Base-by-base conservation (phyloP, 2,888 invertebrate genomes). In the Helleia helle region DNA sequence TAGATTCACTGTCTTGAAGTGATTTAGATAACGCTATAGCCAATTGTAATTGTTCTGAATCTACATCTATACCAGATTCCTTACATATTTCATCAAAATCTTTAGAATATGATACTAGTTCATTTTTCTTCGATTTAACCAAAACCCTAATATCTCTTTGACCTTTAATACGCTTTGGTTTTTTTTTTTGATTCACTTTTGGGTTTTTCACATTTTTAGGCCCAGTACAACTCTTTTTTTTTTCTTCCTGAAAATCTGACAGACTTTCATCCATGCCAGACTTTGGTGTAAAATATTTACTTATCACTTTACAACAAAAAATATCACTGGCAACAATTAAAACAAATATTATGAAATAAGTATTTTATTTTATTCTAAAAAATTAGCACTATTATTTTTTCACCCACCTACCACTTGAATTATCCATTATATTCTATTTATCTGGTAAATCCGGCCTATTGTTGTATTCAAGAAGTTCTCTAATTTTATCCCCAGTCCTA, bases 11-110 rank as follows among this genome's bases (percentile, higher is more conserved):
- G 26, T 52, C 48, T 43, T 74, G 60, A 3, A 86, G 59, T 0
- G 91, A 91, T 58, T 86, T 87, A 2, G 91, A 91, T 43, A 91
- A 61, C 8, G 90, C 90, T 51, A 91, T 74, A 29, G 90, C 91
- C 64, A 91, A 56, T 61, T 90, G 89, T 46, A 91, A 67, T 50
- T 91, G 88, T 53, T 91, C 89, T 0, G 88, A 72, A 71, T 90
- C 88, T 31, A 89, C 71, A 61, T 90, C 89, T 38, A 77, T 55
- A 1, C 81, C 81, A 40, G 67, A 70, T 47, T 65, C 56, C 43
- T 66, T 69, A 50, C 75, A 87, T 45, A 83, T 74, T 56, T 58
- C 65, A 53, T 72, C 74, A 70, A 73, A 85, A 46, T 72, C 65
- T 43, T 76, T 68, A 5, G 76, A 58, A 55, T 81, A 85, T 12